A percentile compares a stretch with the other conserved stretches of the same genome.
These are phyloP conservation scores for Rotaria macrura DNA, from an alignment of 2,888 invertebrate genomes.

Conservation along the genomic window DNA sequence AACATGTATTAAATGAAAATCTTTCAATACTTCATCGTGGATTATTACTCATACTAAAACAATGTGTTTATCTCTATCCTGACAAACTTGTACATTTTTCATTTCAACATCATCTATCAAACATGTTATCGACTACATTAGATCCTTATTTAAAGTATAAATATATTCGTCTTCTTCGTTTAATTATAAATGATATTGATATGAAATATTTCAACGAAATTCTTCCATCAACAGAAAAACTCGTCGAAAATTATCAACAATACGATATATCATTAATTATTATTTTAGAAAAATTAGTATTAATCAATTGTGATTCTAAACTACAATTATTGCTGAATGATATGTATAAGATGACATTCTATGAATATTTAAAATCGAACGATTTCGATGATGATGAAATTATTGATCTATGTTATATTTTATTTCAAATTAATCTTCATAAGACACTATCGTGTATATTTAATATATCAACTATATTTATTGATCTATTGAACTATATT, in stretches of 20 bases:
- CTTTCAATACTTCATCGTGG: background rate
- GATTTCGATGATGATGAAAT: conserved; percentile 15
- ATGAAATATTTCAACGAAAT: background rate
- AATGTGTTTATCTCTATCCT: background rate
- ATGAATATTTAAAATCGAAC: background rate
- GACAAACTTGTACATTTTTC: background rate
- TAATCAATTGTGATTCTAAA: background rate
- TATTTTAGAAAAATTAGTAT: background rate
- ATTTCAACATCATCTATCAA: background rate
- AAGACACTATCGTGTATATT: background rate
- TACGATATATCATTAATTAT: background rate
- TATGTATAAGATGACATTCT: background rate
- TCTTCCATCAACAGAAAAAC: background rate
- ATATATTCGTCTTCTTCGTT: background rate
- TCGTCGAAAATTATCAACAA: background rate
- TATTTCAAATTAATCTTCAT: background rate
- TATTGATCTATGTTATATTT: background rate
- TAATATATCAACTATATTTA: background rate
- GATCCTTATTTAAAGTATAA: background rate
- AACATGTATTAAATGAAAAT: background rate
- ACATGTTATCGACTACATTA: background rate
- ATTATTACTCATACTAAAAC: background rate
- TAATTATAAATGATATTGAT: background rate
- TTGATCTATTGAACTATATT: conserved; percentile 1
- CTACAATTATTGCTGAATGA: background rate